Conservation (phyloP, 1,140 invertebrate genomes). For the Epicauta chinensis region DNA sequence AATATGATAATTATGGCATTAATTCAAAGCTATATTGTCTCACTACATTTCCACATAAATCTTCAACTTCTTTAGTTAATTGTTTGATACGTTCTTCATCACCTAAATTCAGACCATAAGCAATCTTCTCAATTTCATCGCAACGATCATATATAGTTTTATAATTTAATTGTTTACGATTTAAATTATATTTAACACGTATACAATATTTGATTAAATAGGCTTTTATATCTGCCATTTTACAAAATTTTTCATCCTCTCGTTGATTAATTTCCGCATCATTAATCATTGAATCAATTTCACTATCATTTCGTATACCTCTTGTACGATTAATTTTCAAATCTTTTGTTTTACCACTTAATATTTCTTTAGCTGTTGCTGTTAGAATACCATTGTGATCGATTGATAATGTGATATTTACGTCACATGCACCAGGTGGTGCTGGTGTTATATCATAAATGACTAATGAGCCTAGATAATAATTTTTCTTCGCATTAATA, state of each 20-base stretch:
- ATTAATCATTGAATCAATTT: background rate
- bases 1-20: no score
- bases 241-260: background rate
- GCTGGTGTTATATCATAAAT: conserved; percentile 14
- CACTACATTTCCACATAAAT: background rate
- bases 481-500: conserved; percentile 17
- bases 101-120: background rate
- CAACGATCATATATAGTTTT: conserved; percentile 2
- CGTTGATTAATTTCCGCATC: background rate
- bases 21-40: conserved; percentile 1
- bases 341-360: conserved; percentile 7
- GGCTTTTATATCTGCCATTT: conserved; percentile 5
- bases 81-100: background rate
- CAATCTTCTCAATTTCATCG: background rate
- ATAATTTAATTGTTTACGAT: background rate
- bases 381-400: conserved; percentile 24
- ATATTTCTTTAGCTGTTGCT: conserved; percentile 10
- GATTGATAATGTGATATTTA: conserved; percentile 12
- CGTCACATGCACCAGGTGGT: conserved; percentile 6
- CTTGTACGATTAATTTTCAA: conserved; percentile 1
- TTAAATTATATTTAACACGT: conserved; percentile 4
- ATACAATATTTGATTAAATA: conserved; percentile 6
- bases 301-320: conserved; percentile 1
- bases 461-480: conserved; percentile 15
- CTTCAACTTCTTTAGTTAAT: background rate